Conservation (phyloP, 2,888 invertebrate species). For the Blastobasis adustella region DNA sequence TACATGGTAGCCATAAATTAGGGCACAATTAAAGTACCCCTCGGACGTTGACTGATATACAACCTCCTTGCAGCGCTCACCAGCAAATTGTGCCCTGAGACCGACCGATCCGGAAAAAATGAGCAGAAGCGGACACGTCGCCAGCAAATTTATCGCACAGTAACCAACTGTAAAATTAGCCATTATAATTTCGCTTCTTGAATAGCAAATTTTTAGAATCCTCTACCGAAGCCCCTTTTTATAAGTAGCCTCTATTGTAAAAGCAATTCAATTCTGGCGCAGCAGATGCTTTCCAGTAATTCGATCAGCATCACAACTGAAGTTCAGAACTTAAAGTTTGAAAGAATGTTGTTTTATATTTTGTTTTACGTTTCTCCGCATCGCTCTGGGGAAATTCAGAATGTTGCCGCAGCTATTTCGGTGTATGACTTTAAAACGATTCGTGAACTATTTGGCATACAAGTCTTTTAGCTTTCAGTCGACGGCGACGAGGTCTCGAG, state of each 20-base stretch:
- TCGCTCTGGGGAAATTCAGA: background rate
- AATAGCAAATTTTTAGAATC: constrained; percentile 2
- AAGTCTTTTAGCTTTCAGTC: too few species aligned
- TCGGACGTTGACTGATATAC: constrained; percentile 68
- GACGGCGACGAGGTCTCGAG: too few species aligned
- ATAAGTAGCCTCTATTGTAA: background rate
- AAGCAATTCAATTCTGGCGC: too few species aligned
- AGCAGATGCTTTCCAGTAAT: too few species aligned
- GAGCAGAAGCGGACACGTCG: constrained; percentile 28
- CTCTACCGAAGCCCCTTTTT: background rate
- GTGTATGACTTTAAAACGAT: too few species aligned
- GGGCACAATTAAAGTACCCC: constrained; percentile 58
- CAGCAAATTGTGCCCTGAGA: constrained; percentile 35
- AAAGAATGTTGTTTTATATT: background rate
- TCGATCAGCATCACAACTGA: too few species aligned
- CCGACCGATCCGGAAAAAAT: constrained; percentile 45
- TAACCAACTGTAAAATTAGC: constrained; percentile 24
- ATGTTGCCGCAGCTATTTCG: background rate
- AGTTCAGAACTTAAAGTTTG: too few species aligned
- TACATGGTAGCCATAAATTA: constrained; percentile 49
- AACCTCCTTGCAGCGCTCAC: constrained; percentile 43
- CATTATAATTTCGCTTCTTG: constrained; percentile 18
- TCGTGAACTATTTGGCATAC: too few species aligned
- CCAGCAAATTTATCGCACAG: constrained; percentile 28
- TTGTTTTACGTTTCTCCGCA: background rate